These are phyloP conservation scores for Acutogordius australiensis DNA, from an alignment of 2,888 invertebrate species.

Conservation along the genomic window DNA sequence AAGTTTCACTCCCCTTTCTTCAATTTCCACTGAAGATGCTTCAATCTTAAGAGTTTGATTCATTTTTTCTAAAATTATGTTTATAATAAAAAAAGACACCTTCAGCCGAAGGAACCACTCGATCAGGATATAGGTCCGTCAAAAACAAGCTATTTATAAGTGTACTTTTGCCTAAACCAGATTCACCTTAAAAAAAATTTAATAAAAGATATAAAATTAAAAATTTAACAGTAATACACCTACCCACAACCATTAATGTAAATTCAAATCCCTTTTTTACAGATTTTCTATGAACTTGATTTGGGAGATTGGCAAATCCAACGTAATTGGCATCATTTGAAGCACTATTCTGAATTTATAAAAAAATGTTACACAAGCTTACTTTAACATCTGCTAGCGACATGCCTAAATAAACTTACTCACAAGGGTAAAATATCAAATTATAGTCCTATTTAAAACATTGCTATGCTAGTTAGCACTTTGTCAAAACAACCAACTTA, in stretches of 20 bases:
- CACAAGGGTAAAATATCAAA: too few relatives aligned
- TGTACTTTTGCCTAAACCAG: conserved; percentile 75
- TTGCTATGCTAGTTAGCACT: too few relatives aligned
- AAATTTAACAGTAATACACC: conserved; percentile 16
- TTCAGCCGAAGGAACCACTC: conserved; percentile 53
- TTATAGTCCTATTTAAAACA: too few relatives aligned
- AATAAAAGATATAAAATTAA: too few relatives aligned
- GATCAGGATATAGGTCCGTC: conserved; percentile 71
- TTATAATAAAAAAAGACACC: conserved; percentile 29
- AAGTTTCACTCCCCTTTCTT: conserved; percentile 69
- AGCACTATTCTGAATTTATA: not conserved
- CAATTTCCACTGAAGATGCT: conserved; percentile 79
- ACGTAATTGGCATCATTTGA: conserved; percentile 26
- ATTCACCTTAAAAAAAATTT: too few relatives aligned
- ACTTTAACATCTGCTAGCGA: not conserved
- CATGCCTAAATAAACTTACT: too few relatives aligned
- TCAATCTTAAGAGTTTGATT: conserved; percentile 71
- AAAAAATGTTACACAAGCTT: not conserved
- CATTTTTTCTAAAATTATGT: conserved; percentile 30
- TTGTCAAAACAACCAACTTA: too few relatives aligned
- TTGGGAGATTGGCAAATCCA: conserved; percentile 72
- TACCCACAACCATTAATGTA: conserved; percentile 68
- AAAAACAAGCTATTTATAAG: conserved; percentile 72
- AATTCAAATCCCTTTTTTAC: conserved; percentile 93
- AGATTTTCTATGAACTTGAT: conserved; percentile 80